Percentiles rank a stretch among this genome's conserved stretches.
These are phyloP conservation scores for Entomobrya multifasciata DNA, from an alignment of 2,888 invertebrate genomes.

Conservation along the genomic window DNA sequence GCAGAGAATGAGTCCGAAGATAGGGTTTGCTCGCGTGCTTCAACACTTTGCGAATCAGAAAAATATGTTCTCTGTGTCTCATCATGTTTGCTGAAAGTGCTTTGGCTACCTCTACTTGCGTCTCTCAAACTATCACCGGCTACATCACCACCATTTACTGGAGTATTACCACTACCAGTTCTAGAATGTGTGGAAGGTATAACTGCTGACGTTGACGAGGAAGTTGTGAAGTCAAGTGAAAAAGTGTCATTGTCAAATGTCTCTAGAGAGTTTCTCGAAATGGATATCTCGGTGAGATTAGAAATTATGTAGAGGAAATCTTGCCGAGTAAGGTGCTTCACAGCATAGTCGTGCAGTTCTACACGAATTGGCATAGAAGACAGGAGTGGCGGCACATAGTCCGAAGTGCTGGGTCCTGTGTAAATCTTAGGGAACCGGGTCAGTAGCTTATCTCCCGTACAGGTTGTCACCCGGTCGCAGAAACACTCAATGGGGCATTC, in stretches of 20 bases:
- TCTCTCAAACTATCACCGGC: slow-evolving; percentile 33
- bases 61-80: slow-evolving; percentile 56
- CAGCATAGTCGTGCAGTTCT: slow-evolving; percentile 76
- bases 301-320: slow-evolving; percentile 75
- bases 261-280: slow-evolving; percentile 77
- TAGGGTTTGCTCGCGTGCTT: slow-evolving; percentile 29
- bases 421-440: slow-evolving; percentile 73
- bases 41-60: slow-evolving; percentile 35
- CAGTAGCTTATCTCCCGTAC: slow-evolving; percentile 78
- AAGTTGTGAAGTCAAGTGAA: slow-evolving; percentile 62
- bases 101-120: background rate
- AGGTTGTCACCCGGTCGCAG: slow-evolving; percentile 78
- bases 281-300: slow-evolving; percentile 77
- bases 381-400: background rate
- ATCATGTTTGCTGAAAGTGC: slow-evolving; percentile 49
- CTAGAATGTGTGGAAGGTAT: background rate
- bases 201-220: slow-evolving; percentile 58
- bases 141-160: slow-evolving; percentile 24
- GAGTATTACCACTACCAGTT: slow-evolving; percentile 9
- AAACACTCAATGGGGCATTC: slow-evolving; percentile 79
- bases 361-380: slow-evolving; percentile 71
- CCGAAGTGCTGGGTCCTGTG: slow-evolving; percentile 19
- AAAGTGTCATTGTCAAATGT: slow-evolving; percentile 77
- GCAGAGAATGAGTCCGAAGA: slow-evolving; percentile 7
- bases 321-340: slow-evolving; percentile 72